Percentiles rank a stretch among this genome's conserved stretches.
Evolutionary conservation across 2,113 vertebrate species (phyloP).

Genomic region (Oreotrochilus melanogaster): DNA sequence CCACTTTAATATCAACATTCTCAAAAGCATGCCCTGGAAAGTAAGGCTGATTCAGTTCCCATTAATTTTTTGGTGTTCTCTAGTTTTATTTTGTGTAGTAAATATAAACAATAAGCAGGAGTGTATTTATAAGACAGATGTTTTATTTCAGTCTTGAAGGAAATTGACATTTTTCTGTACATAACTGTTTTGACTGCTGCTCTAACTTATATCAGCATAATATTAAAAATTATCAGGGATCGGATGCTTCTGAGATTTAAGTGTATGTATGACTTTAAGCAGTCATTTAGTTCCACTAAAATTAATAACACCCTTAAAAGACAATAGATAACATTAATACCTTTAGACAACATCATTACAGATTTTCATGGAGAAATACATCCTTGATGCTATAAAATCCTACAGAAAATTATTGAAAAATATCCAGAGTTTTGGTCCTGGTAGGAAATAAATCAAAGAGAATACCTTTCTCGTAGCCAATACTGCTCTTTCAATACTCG

Average conservation of each 20-base stretch:
- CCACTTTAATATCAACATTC: neutral
- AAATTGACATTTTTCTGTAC: neutral
- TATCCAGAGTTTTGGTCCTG: neutral
- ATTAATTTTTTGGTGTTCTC: neutral
- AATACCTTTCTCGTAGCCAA: neutral
- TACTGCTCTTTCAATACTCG: neutral
- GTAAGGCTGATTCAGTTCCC: neutral
- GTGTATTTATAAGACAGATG: neutral
- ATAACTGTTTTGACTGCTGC: neutral
- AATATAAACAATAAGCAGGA: neutral
- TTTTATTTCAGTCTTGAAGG: neutral
- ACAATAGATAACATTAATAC: neutral
- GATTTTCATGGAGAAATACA: neutral
- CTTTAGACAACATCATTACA: neutral
- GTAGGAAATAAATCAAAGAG: neutral
- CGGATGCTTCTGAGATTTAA: neutral
- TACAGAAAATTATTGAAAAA: neutral
- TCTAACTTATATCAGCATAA: neutral
- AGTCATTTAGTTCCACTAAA: neutral
- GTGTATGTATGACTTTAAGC: neutral
- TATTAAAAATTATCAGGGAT: neutral
- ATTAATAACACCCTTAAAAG: neutral
- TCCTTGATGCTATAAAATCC: accelerated
- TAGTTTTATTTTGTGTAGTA: neutral
- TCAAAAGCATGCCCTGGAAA: neutral